Evolutionary conservation across 37 sponge, comb jelly and placozoan species (phyloP), one percentile per base, ranked within the genome.

Genomic region (Beroe forskalii): DNA sequence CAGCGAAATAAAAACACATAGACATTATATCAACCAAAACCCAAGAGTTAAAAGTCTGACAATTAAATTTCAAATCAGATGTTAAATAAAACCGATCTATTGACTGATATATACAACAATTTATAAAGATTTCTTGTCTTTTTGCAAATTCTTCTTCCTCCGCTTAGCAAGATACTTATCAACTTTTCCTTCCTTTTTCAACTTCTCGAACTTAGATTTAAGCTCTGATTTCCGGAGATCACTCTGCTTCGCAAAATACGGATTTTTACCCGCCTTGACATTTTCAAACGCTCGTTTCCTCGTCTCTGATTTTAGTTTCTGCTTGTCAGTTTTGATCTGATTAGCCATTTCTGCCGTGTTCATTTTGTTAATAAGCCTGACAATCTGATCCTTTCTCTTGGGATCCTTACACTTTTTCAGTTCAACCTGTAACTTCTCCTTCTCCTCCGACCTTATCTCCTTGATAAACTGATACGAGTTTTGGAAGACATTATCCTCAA

Each of bases 191-290:
- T 28, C 86, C 83, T 90, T 92, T 67, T 76, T 76, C 1, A 67
- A 30, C 40, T 83, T 30, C 35, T 28, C 62, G 64, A 67, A 48
- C 37, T 89, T 92, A 37, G 62, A 32, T 12, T 43, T 67, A 44
- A 67, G 89, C 38, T 89, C 91, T 25, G 62, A 67, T 55, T 67
- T 63, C 61, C 75, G 40, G 0, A 40, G 0, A 44, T 90, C 63
- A 39, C 60, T 90, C 67, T 89, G 76, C 61, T 91, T 90, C 60
- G 44, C 86, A 43, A 80, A 80, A 48, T 80, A 80, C 28, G 86
- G 86, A 44, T 80, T 80, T 25, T 80, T 80, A 32, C 86, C 86
- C 20, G 40, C 86, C 55, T 80, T 80, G 27, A 80, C 86, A 44
- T 44, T 44, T 38, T 17, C 55, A 32, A 80, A 23, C 2, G 86